A percentile compares a stretch with the other conserved stretches of the same genome.
Conservation (phyloP, 2,797 vertebrate species). For the Ammospiza maritima region DNA sequence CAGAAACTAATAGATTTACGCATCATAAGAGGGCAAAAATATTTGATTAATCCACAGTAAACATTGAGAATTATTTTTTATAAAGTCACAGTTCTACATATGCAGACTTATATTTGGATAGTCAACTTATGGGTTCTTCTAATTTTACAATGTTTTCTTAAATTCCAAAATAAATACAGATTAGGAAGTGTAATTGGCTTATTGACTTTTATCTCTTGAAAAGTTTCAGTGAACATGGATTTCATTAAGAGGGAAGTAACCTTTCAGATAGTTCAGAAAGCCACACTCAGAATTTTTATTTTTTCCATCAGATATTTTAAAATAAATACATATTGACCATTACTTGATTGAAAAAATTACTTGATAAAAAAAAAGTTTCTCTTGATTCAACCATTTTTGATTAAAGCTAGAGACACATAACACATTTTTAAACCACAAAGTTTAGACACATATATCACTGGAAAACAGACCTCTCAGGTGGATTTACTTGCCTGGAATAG, state of each 20-base stretch:
- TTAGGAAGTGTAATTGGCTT: neutral
- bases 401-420: neutral
- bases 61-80: neutral
- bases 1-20: neutral
- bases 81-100: neutral
- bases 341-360: neutral
- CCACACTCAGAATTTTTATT: neutral
- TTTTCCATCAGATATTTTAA: neutral
- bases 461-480: neutral
- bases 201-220: neutral
- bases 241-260: neutral
- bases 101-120: neutral
- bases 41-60: neutral
- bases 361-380: neutral
- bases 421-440: neutral
- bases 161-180: neutral
- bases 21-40: neutral
- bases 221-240: neutral
- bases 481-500: conserved; percentile 1
- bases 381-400: neutral
- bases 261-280: neutral
- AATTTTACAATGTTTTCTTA: neutral
- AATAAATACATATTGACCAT: neutral
- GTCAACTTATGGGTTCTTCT: neutral
- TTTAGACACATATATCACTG: neutral